Percentiles rank a stretch among this genome's conserved stretches.
Conservation (phyloP, 2,888 invertebrate species). For the Mimumesa dahlbomi region DNA sequence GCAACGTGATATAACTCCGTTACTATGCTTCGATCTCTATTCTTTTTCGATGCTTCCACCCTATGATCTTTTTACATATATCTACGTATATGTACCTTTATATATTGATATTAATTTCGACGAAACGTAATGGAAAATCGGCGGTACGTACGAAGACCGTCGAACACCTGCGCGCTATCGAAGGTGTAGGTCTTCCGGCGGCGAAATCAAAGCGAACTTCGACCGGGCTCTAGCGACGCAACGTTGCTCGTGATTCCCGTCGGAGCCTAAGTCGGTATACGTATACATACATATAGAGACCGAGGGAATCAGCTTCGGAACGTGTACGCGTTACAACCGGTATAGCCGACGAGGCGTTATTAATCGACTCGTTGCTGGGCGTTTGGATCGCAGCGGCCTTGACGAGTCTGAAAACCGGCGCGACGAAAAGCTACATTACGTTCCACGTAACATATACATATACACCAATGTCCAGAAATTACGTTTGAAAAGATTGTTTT, state of each 20-base stretch:
- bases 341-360: conserved; percentile 74
- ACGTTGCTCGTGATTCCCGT: conserved; percentile 37
- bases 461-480: too few relatives aligned
- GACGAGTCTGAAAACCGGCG: conserved; percentile 60
- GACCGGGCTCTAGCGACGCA: conserved; percentile 44
- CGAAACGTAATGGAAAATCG: too few relatives aligned
- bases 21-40: too few relatives aligned
- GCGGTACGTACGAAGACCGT: background rate
- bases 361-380: conserved; percentile 76
- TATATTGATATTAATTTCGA: too few relatives aligned
- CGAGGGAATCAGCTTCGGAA: conserved; percentile 35
- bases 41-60: too few relatives aligned
- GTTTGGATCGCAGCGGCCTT: conserved; percentile 59
- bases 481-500: too few relatives aligned
- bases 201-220: conserved; percentile 71
- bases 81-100: too few relatives aligned
- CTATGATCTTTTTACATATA: too few relatives aligned
- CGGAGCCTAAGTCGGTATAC: conserved; percentile 37
- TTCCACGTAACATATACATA: too few relatives aligned
- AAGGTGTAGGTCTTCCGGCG: conserved; percentile 56
- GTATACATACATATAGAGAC: conserved; percentile 23
- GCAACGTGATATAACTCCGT: too few relatives aligned
- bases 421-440: conserved; percentile 51
- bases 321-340: conserved; percentile 64
- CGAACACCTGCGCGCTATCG: conserved; percentile 45